Conservation (phyloP, 35 echinoderm and acorn worm genomes). For the Stichopus chloronotus region DNA sequence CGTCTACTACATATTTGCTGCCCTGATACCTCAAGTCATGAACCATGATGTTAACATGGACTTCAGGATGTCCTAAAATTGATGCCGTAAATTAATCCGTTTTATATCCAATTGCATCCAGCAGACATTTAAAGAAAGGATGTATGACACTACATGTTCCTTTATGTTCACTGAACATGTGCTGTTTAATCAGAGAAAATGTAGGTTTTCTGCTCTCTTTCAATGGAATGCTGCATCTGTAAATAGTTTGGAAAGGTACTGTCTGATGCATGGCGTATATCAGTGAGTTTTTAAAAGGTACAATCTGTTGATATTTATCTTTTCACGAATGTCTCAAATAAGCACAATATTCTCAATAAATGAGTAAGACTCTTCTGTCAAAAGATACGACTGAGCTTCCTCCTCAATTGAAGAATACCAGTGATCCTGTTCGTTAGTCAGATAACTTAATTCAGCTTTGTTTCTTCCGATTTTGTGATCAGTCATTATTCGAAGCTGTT, state of each 20-base stretch:
- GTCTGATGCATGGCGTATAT: background rate
- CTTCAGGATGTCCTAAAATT: background rate
- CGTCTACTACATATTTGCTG: background rate
- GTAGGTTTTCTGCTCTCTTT: background rate
- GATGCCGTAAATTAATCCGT: background rate
- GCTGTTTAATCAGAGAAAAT: background rate
- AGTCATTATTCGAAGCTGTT: background rate
- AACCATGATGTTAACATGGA: conserved; percentile 23
- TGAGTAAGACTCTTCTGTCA: background rate
- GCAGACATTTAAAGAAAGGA: background rate
- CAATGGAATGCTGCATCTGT: background rate
- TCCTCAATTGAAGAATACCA: too few relatives aligned
- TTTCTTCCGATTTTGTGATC: background rate
- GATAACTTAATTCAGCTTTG: too few relatives aligned
- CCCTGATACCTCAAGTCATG: background rate
- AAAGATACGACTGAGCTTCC: background rate
- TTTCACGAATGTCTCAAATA: background rate
- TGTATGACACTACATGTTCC: background rate
- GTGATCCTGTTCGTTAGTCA: too few relatives aligned
- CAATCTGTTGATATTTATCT: background rate
- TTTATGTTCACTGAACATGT: background rate
- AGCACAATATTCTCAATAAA: background rate
- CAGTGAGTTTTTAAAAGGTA: background rate
- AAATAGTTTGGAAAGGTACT: background rate
- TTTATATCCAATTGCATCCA: conserved; percentile 54